A percentile compares a stretch with the other conserved stretches of the same genome.
Evolutionary conservation across 2,797 vertebrate genomes (phyloP).

Genomic region (Poeciliopsis paucimaculata): DNA sequence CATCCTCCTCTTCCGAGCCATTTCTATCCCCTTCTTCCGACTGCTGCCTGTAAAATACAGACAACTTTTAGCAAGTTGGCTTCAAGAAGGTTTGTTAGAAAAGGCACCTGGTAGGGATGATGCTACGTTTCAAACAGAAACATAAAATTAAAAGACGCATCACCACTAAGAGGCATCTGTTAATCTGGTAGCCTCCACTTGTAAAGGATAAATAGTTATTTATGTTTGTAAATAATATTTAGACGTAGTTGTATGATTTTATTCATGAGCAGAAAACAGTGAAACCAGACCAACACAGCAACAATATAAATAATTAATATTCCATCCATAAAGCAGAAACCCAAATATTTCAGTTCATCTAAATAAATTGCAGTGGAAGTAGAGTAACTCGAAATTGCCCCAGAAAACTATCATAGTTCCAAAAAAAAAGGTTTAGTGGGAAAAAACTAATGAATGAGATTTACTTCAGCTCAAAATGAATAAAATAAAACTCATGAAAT

Average conservation of each 20-base stretch:
- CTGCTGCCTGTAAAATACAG: constrained; percentile 82
- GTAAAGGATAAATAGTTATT: background rate
- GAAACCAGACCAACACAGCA: background rate
- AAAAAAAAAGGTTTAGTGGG: background rate
- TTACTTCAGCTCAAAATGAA: background rate
- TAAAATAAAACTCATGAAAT: background rate
- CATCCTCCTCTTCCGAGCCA: constrained; percentile 94
- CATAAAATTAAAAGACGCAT: background rate
- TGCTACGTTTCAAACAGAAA: background rate
- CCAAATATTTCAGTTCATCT: background rate
- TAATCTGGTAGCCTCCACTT: background rate
- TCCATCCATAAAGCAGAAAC: background rate
- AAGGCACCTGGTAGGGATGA: background rate
- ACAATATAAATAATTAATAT: background rate
- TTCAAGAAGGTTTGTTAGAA: background rate
- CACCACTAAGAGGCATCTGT: background rate
- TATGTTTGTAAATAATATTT: background rate
- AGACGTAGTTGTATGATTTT: background rate
- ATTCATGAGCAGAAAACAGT: background rate
- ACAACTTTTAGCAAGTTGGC: background rate
- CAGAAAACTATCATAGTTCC: background rate
- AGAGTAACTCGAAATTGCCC: background rate
- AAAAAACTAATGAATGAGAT: background rate
- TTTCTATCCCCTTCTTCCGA: constrained; percentile 93
- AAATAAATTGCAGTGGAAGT: background rate